A percentile compares a stretch with the other conserved stretches of the same genome.
These are phyloP conservation scores for Pterostichus madidus DNA, from an alignment of 2,888 invertebrate genomes.

Conservation along the genomic window DNA sequence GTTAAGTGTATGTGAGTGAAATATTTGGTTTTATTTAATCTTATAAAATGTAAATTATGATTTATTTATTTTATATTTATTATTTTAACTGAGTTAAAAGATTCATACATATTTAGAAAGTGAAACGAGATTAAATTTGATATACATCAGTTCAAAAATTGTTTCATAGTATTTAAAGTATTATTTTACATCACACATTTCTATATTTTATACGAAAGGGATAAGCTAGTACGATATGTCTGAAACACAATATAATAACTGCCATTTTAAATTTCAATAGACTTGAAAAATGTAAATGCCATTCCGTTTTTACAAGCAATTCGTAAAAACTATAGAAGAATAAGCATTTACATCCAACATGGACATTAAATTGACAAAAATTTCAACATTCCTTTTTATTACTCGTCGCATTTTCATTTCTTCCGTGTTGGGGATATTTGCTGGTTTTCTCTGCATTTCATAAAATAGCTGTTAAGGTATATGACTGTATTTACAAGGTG, in stretches of 20 bases:
- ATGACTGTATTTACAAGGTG: conserved; percentile 63
- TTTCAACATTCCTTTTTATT: conserved; percentile 40
- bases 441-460: conserved; percentile 1
- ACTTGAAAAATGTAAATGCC: conserved; percentile 21
- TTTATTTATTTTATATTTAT: conserved; percentile 49
- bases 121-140: not conserved
- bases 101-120: not conserved
- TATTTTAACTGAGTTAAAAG: conserved; percentile 14
- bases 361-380: conserved; percentile 7
- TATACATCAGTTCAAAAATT: no score
- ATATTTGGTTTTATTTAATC: conserved; percentile 6
- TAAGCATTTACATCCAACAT: not conserved
- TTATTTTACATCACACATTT: conserved; percentile 33
- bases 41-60: not conserved
- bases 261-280: conserved; percentile 48
- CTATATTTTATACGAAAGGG: conserved; percentile 16
- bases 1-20: conserved; percentile 34
- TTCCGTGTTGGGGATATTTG: not conserved
- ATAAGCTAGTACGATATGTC: not conserved
- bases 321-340: not conserved
- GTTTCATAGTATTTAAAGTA: conserved; percentile 13
- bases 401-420: not conserved
- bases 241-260: conserved; percentile 37
- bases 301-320: conserved; percentile 30
- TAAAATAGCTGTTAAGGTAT: conserved; percentile 17